Conservation (phyloP, 2,797 vertebrate genomes). For the Hyperoplus lanceolatus region DNA sequence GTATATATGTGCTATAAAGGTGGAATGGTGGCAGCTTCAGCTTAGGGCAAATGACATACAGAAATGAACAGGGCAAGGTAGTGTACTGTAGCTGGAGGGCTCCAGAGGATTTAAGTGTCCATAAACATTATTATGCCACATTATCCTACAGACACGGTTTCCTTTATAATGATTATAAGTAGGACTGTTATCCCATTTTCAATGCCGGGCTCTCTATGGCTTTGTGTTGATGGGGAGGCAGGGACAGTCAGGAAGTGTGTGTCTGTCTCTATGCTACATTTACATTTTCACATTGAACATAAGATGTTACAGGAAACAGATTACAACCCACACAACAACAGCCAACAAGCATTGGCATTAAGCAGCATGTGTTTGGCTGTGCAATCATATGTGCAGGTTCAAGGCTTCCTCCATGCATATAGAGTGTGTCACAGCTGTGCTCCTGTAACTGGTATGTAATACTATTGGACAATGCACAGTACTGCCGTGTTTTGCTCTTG, state of each 20-base stretch:
- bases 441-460: no score
- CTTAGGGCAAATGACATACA: slow-evolving; percentile 32
- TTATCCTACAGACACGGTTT: slow-evolving; percentile 65
- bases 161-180: slow-evolving; percentile 66
- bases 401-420: no score
- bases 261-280: slow-evolving; percentile 16
- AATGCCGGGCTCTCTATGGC: slow-evolving; percentile 38
- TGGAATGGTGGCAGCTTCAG: slow-evolving; percentile 21
- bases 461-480: no score
- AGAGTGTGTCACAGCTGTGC: no score
- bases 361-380: no score
- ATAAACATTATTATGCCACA: slow-evolving; percentile 74
- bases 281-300: slow-evolving; percentile 41
- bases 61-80: slow-evolving; percentile 51
- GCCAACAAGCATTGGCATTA: slow-evolving; percentile 22
- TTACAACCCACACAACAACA: slow-evolving; percentile 14
- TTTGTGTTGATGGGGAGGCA: slow-evolving; percentile 32
- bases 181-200: slow-evolving; percentile 58
- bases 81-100: slow-evolving; percentile 59
- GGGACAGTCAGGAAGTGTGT: slow-evolving; percentile 32
- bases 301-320: slow-evolving; percentile 42
- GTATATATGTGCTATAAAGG: slow-evolving; percentile 25
- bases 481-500: no score
- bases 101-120: slow-evolving; percentile 57
- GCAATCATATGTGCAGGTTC: no score